Conservation (phyloP, 2,113 vertebrate species). For the Pycnonotus jocosus region DNA sequence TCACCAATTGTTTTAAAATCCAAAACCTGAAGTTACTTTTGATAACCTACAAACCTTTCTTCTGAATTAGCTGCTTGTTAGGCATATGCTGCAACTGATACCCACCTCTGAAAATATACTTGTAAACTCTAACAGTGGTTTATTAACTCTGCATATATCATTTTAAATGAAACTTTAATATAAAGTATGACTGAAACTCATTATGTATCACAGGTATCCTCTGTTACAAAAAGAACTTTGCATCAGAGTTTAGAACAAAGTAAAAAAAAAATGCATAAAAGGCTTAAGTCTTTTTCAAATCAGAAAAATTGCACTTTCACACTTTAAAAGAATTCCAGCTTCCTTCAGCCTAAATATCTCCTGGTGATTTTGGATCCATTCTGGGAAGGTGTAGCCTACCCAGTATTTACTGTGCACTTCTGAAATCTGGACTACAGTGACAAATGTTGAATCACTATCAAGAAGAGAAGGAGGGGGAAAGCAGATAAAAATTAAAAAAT, state of each 20-base stretch:
- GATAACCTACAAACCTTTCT: neutral
- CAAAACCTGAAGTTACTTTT: neutral
- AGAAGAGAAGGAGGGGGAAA: neutral
- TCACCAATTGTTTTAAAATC: neutral
- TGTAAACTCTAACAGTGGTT: neutral
- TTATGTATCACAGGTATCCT: neutral
- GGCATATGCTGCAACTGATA: neutral
- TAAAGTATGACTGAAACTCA: conserved; percentile 23
- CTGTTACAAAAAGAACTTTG: neutral
- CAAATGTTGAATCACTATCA: neutral
- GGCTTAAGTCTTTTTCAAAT: conserved; percentile 24
- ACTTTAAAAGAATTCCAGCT: neutral
- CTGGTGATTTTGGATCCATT: neutral
- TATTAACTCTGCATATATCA: neutral
- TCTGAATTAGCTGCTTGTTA: conserved; percentile 11
- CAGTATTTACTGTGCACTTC: neutral
- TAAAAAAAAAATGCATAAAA: conserved; percentile 1
- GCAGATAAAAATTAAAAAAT: neutral
- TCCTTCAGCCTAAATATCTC: neutral
- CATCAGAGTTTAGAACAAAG: neutral
- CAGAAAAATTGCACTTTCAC: conserved; percentile 8
- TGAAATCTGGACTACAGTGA: neutral
- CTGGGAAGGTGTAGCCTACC: neutral
- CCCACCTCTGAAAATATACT: neutral
- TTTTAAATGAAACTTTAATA: conserved; percentile 26